Evolutionary conservation across 2,113 vertebrate species (phyloP).

Genomic region (Heliornis fulica): DNA sequence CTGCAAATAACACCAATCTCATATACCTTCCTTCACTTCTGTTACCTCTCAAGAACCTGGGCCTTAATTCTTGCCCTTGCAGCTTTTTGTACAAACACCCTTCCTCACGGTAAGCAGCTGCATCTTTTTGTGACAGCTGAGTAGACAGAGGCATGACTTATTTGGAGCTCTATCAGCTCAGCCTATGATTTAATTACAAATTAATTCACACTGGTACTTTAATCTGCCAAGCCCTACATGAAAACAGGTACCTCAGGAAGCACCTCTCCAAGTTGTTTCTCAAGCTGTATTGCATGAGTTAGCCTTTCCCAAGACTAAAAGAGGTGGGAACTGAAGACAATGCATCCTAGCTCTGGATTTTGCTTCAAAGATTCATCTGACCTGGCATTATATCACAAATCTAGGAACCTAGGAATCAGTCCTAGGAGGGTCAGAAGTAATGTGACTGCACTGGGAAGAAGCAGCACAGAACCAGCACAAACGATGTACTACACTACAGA

Average conservation of each 20-base stretch:
- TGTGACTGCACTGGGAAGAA: not conserved
- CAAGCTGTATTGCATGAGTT: not conserved
- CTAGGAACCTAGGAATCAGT: not conserved
- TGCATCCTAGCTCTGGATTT: not conserved
- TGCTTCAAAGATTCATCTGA: not conserved
- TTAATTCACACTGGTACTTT: not conserved
- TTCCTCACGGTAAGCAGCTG: conserved; percentile 42
- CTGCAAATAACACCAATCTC: not conserved
- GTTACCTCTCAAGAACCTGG: conserved; percentile 38
- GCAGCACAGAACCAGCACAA: not conserved
- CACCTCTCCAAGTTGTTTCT: not conserved
- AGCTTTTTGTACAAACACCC: conserved; percentile 29
- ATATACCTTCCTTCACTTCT: not conserved
- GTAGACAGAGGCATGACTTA: not conserved
- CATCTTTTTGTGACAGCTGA: not conserved
- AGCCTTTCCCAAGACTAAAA: not conserved
- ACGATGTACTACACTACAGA: not conserved
- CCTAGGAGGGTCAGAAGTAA: not conserved
- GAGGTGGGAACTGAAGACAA: not conserved
- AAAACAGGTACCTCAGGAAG: not conserved
- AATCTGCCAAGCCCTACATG: not conserved
- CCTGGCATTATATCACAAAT: not conserved
- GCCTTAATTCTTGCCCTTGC: conserved; percentile 11
- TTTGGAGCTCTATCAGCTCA: not conserved
- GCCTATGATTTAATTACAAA: not conserved